Evolutionary conservation across 2,113 vertebrate species (phyloP).

Genomic region (Neodon shergylaensis): DNA sequence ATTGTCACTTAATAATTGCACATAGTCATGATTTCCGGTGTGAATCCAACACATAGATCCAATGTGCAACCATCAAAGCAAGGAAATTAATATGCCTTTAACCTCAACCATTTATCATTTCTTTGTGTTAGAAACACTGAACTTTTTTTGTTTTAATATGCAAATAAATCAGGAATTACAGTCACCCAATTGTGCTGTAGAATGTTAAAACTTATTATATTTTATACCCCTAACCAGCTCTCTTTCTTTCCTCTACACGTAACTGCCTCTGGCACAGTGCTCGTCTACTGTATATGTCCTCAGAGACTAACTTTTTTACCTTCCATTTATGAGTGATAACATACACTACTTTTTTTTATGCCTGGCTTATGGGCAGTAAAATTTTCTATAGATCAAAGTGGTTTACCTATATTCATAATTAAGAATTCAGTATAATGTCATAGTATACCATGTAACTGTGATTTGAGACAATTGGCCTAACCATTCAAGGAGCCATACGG

Average conservation of each 20-base stretch:
- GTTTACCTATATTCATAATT: not conserved
- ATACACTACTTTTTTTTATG: not conserved
- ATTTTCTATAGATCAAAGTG: constrained; percentile 2
- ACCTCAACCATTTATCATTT: not conserved
- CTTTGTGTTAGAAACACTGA: not conserved
- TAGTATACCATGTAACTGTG: not conserved
- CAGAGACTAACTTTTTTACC: not conserved
- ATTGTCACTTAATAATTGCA: not conserved
- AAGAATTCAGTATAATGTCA: not conserved
- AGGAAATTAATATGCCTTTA: not conserved
- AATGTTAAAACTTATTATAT: not conserved
- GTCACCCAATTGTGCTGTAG: not conserved
- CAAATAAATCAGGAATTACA: not conserved
- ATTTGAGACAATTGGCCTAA: constrained; percentile 19
- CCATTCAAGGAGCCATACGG: not conserved
- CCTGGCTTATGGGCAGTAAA: not conserved
- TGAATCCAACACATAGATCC: not conserved
- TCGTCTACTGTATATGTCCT: not conserved
- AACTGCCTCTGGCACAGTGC: not conserved
- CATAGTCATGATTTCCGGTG: not conserved
- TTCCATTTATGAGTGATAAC: not conserved
- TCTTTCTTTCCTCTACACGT: not conserved
- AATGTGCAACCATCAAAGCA: not conserved
- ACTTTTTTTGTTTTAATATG: not conserved
- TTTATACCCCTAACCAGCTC: not conserved